Evolutionary conservation across 2,113 vertebrate species (phyloP).

Genomic region (Serinus canaria): DNA sequence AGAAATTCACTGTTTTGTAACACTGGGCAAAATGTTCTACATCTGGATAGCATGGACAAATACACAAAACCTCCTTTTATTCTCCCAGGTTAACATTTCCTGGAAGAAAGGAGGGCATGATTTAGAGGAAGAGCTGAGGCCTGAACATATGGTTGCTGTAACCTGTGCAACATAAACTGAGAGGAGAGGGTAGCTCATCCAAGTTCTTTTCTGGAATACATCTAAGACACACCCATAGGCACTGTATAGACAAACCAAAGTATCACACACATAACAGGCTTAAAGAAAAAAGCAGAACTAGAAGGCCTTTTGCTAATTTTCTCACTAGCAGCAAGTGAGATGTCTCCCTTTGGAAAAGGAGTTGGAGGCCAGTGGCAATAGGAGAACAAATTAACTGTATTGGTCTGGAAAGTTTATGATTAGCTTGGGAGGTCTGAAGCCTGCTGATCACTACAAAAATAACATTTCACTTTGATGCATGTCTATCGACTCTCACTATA

Average conservation of each 20-base stretch:
- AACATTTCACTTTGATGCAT: constrained; percentile 40
- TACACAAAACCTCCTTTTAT: background rate
- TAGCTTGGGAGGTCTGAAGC: constrained; percentile 41
- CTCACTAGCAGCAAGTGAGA: background rate
- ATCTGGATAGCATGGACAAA: background rate
- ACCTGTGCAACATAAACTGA: background rate
- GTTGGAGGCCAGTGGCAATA: background rate
- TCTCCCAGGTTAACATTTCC: background rate
- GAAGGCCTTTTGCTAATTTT: background rate
- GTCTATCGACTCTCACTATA: constrained; percentile 22
- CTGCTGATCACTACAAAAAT: constrained; percentile 19
- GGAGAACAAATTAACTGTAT: background rate
- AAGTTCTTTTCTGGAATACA: background rate
- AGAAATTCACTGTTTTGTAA: background rate
- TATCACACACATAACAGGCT: background rate
- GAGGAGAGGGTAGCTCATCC: background rate
- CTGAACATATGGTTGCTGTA: background rate
- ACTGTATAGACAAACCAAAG: background rate
- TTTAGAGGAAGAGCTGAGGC: background rate
- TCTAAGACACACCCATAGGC: background rate
- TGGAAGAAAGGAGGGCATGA: background rate
- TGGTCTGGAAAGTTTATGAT: constrained; percentile 16
- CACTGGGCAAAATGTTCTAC: background rate
- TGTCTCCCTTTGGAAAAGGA: background rate
- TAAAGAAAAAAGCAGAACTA: background rate